Base-by-base conservation (phyloP, 1,140 invertebrate species). In the Zaprionus kolodkinae region DNA sequence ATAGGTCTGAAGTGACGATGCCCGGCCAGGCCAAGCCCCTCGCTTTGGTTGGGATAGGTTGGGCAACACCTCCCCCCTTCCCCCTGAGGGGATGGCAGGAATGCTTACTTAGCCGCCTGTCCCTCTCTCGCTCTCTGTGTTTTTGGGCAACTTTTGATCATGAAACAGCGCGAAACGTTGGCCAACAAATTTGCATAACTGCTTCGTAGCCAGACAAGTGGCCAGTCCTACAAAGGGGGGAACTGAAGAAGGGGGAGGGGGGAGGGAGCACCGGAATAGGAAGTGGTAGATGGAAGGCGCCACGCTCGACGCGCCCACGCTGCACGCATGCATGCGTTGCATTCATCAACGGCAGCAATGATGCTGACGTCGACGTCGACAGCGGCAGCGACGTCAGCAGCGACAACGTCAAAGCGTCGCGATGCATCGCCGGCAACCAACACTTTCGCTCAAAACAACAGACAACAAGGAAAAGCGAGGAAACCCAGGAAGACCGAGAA, bases 291-390 rank as follows among this genome's bases (percentile, higher is more conserved):
- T 10, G 45, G 45, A 50, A 25, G 45, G 17, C 45, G 45, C 45
- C 15, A 45, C n/a, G 45, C 45, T 21, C 17, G 25, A 12, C 45
- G 45, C 45, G 36, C 67, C 66, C 67, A 57, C 71, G 79, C 50
- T 76, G 87, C 74, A 88, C 84, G 84, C 84, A 88, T 88, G 84
- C 84, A 89, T 88, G 84, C 84, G 77, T 83, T 88, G 85, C 84
- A 88, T 89, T 88, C 84, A 88, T 88, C 84, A 87, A 84, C 79
- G 83, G 59, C 81, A 68, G 66, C 50, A 71, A 65, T 35, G 40
- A 57, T 43, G 35, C 6, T 57, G 45, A 54, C 36, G 62, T n/a
- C 36, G 36, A 60, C 72, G 21, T 7, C 15, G 17, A 10, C 45
- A 6, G 21, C 10, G 4, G 17, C 17, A 11, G 1, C 57, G 30